phyloP scores from a whole-genome alignment of 2,888 invertebrate species.

The Caradrina kadenii region DNA sequence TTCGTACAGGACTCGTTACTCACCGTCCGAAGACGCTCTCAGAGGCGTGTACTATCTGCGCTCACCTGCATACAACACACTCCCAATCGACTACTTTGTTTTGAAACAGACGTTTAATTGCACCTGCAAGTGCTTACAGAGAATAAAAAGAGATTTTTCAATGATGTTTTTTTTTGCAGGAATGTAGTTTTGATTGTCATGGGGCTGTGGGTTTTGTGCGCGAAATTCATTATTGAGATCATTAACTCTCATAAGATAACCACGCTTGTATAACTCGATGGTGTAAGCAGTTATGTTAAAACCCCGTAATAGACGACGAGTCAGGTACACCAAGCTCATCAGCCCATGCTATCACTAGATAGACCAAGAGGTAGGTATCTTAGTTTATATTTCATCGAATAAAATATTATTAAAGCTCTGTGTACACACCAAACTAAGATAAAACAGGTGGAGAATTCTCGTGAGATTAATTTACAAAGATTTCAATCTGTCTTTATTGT shows the following conservation, averaged over 20 bases:
- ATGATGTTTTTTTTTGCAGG: too few species aligned
- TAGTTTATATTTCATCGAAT: neutral
- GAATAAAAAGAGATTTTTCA: conserved; percentile 6
- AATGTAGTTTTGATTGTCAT: too few species aligned
- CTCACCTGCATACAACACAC: conserved; percentile 52
- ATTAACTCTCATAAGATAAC: too few species aligned
- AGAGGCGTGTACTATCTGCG: conserved; percentile 46
- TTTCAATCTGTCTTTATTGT: neutral
- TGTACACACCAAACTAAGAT: neutral
- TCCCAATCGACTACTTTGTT: conserved; percentile 41
- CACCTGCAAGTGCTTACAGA: conserved; percentile 27
- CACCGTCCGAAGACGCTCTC: conserved; percentile 39
- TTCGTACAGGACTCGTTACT: conserved; percentile 41
- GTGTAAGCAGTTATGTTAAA: too few species aligned
- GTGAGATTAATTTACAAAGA: neutral
- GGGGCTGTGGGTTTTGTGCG: too few species aligned
- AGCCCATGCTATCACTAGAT: neutral
- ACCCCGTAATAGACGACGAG: too few species aligned
- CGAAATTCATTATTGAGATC: too few species aligned
- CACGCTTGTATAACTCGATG: too few species aligned
- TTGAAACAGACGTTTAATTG: conserved; percentile 35
- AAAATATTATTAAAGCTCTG: neutral
- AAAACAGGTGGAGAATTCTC: neutral
- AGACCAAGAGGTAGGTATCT: neutral
- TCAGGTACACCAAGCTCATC: neutral